phyloP scores from a whole-genome alignment of 1,140 invertebrate species.

The Drosophila oshimai region DNA sequence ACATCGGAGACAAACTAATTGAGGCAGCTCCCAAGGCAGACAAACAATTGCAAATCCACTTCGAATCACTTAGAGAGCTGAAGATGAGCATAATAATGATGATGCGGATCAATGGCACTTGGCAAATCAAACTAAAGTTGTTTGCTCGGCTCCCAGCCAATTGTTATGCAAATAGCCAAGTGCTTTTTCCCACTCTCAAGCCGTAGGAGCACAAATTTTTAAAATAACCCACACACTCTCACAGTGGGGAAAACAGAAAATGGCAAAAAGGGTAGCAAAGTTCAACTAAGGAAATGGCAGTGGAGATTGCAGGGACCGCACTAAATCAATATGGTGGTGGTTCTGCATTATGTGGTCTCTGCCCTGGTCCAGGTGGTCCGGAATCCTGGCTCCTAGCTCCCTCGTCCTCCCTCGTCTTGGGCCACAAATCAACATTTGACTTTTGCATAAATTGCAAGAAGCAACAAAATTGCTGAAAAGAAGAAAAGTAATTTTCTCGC shows the following conservation, averaged over 20 bases:
- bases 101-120: conserved; percentile 35
- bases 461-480: conserved; percentile 71
- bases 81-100: conserved; percentile 33
- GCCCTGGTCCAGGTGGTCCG: background rate
- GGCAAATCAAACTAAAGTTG: conserved; percentile 53
- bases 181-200: conserved; percentile 42
- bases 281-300: background rate
- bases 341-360: conserved; percentile 13
- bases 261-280: conserved; percentile 10
- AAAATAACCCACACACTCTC: conserved; percentile 51
- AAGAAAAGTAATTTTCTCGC: conserved; percentile 76
- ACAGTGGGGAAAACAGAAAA: conserved; percentile 12
- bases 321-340: conserved; percentile 68
- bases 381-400: background rate
- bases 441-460: conserved; percentile 79
- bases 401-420: conserved; percentile 4
- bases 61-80: conserved; percentile 21
- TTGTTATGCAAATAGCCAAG: conserved; percentile 77
- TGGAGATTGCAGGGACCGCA: conserved; percentile 34
- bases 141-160: conserved; percentile 51
- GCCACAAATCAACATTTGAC: conserved; percentile 79
- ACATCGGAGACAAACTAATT: conserved; percentile 19
- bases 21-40: conserved; percentile 1
- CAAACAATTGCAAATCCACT: conserved; percentile 36
- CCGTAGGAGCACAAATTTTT: conserved; percentile 58